Conservation (phyloP, 2,888 invertebrate genomes). For the Stenchaetothrips biformis region DNA sequence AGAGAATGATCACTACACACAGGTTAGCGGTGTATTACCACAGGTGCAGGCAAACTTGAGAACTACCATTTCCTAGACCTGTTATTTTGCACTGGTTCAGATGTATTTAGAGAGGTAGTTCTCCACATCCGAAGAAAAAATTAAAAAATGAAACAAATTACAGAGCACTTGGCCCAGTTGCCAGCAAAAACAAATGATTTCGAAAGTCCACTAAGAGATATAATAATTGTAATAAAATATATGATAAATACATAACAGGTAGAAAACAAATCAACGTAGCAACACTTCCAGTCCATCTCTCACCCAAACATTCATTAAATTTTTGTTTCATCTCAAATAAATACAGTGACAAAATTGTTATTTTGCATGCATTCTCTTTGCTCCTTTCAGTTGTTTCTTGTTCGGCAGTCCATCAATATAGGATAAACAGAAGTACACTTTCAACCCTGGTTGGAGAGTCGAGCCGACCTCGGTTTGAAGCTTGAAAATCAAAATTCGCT, state of each 20-base stretch:
- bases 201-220: background rate
- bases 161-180: no score
- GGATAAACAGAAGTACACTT: background rate
- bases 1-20: background rate
- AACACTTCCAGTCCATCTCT: background rate
- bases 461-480: no score
- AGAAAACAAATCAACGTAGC: background rate
- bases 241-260: background rate
- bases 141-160: no score
- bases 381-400: background rate
- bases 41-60: background rate
- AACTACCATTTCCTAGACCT: background rate
- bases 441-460: no score
- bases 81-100: background rate
- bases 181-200: background rate
- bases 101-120: background rate
- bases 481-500: background rate
- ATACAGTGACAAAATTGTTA: background rate
- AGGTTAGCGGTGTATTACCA: background rate
- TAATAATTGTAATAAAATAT: background rate
- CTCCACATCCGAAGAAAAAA: no score
- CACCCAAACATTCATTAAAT: background rate
- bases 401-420: background rate
- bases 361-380: background rate
- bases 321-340: background rate